A percentile compares a stretch with the other conserved stretches of the same genome.
These are phyloP conservation scores for Panulirus ornatus DNA, from an alignment of 1,140 invertebrate genomes.

Conservation along the genomic window DNA sequence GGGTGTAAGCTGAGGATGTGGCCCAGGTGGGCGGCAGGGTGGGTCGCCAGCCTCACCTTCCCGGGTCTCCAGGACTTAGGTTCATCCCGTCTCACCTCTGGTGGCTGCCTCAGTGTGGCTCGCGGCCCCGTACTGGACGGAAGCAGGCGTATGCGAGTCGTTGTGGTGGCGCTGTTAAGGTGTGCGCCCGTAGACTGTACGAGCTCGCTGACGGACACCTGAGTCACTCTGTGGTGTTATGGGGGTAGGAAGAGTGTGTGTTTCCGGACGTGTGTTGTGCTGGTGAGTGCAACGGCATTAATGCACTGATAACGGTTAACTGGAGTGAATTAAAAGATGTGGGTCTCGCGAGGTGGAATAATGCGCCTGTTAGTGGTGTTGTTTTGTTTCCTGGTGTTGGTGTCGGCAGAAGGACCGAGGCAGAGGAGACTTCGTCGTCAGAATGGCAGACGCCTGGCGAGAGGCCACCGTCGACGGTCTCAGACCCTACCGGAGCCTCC, in stretches of 20 bases:
- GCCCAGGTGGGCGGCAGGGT: not conserved
- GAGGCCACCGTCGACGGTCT: conserved; percentile 15
- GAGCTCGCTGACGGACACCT: not conserved
- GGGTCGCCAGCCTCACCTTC: conserved; percentile 15
- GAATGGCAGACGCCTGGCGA: not conserved
- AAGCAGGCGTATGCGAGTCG: conserved; percentile 37
- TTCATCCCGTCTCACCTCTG: conserved; percentile 23
- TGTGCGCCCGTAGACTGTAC: conserved; percentile 3
- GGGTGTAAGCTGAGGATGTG: too few relatives aligned
- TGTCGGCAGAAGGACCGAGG: conserved; percentile 28
- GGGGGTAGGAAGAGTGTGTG: not conserved
- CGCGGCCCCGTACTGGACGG: conserved; percentile 42
- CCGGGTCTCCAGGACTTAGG: conserved; percentile 25
- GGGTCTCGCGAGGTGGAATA: not conserved
- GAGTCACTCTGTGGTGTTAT: not conserved
- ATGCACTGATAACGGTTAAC: not conserved
- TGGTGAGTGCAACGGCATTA: not conserved
- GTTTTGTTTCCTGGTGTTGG: conserved; percentile 42
- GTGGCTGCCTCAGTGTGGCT: conserved; percentile 60
- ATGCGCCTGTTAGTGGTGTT: conserved; percentile 46
- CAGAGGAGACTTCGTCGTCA: conserved; percentile 23
- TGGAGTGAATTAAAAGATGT: not conserved
- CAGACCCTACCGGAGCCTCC: conserved; percentile 12
- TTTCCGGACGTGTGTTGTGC: not conserved
- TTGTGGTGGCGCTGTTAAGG: not conserved